Evolutionary conservation across 2,888 invertebrate genomes (phyloP).

Genomic region (Lasioglossum pauxillum): DNA sequence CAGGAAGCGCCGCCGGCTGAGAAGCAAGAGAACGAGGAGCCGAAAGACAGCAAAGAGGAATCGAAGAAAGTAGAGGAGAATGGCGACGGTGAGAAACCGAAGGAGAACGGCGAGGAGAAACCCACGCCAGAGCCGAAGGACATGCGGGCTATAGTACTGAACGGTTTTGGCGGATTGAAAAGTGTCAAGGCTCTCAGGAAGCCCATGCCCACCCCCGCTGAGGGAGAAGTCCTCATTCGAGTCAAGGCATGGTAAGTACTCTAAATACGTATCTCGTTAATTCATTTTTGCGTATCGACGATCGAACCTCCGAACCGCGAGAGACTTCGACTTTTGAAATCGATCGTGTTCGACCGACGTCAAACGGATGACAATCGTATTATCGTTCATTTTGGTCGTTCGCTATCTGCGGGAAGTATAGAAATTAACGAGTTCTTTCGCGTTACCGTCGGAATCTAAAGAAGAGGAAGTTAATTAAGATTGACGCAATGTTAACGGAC

Average conservation of each 20-base stretch:
- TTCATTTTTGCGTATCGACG: background rate
- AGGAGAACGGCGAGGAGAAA: slow-evolving; percentile 82
- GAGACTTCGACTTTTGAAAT: background rate
- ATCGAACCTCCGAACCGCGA: background rate
- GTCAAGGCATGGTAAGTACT: slow-evolving; percentile 94
- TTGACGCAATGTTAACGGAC: slow-evolving; percentile 36
- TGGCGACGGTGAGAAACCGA: slow-evolving; percentile 81
- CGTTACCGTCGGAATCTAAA: slow-evolving; percentile 14
- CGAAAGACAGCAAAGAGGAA: slow-evolving; percentile 85
- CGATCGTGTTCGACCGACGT: background rate
- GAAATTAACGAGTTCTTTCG: background rate
- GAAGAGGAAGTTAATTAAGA: slow-evolving; percentile 42
- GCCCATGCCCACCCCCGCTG: slow-evolving; percentile 89
- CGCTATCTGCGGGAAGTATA: background rate
- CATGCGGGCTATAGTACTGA: slow-evolving; percentile 94
- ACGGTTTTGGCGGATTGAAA: slow-evolving; percentile 94
- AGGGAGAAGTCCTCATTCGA: slow-evolving; percentile 92
- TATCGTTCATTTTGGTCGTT: background rate
- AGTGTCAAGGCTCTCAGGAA: slow-evolving; percentile 93
- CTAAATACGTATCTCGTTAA: background rate
- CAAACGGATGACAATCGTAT: slow-evolving; percentile 12
- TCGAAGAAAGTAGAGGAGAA: slow-evolving; percentile 85
- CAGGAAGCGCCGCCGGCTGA: slow-evolving; percentile 82
- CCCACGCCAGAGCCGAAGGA: slow-evolving; percentile 87
- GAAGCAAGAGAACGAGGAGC: slow-evolving; percentile 77